phyloP scores from a whole-genome alignment of 2,797 vertebrate genomes.

The Eurystomus glaucurus region DNA sequence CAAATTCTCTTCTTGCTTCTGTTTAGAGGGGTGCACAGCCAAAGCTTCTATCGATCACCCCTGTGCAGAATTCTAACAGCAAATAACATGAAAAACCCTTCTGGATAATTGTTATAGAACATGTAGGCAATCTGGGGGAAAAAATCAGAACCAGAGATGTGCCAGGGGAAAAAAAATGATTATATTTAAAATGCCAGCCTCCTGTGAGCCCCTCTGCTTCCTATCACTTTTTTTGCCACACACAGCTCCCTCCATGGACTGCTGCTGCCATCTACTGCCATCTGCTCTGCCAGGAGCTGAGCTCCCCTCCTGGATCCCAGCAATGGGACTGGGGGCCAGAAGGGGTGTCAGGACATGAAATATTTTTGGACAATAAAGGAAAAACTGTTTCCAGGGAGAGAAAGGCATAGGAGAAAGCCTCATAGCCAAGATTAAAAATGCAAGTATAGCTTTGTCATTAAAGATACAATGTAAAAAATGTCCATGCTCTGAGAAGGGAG shows the following conservation, averaged over 20 bases:
- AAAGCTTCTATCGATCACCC: constrained; percentile 42
- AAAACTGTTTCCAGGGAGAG: background rate
- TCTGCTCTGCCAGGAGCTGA: background rate
- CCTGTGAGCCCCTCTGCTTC: background rate
- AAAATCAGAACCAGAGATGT: constrained; percentile 61
- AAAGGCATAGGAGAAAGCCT: background rate
- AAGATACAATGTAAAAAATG: background rate
- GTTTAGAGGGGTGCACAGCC: background rate
- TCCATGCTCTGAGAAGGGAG: accelerated
- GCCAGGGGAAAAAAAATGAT: background rate
- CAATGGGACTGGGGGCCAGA: accelerated
- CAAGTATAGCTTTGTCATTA: background rate
- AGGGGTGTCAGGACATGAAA: background rate
- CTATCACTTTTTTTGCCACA: background rate
- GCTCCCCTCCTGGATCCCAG: background rate
- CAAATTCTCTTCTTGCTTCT: background rate
- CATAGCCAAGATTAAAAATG: background rate
- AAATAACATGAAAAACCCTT: constrained; percentile 72
- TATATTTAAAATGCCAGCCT: constrained; percentile 53
- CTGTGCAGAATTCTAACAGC: constrained; percentile 14
- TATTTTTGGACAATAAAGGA: background rate
- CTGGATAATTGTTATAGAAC: constrained; percentile 69
- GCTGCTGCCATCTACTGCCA: constrained; percentile 83
- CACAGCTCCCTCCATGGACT: background rate
- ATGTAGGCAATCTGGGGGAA: constrained; percentile 18